Percentiles rank a stretch among this genome's conserved stretches.
Evolutionary conservation across 1,140 invertebrate genomes (phyloP).

Genomic region (Heliconius nattereri): DNA sequence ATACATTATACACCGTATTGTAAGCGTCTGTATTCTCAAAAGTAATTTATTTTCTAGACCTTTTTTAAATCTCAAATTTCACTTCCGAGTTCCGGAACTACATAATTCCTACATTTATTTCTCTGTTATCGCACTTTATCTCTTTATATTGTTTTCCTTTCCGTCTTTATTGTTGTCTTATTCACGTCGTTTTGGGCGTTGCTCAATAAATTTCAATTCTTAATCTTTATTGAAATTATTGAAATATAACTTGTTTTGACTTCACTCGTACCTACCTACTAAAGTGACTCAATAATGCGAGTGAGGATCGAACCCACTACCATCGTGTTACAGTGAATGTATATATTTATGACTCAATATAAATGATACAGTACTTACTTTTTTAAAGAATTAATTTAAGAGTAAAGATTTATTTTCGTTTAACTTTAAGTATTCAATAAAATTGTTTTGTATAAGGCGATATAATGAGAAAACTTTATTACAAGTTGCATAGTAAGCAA

Average conservation of each 20-base stretch:
- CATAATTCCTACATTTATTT: constrained; percentile 10
- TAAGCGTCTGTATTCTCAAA: not conserved
- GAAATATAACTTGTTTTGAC: constrained; percentile 1
- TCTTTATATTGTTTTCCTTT: constrained; percentile 8
- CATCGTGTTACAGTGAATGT: no score
- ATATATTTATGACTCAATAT: no score
- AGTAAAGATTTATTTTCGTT: not conserved
- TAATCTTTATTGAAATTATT: not conserved
- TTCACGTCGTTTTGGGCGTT: constrained; percentile 4
- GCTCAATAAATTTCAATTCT: constrained; percentile 4
- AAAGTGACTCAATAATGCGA: not conserved
- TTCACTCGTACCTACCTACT: not conserved
- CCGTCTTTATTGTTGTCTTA: constrained; percentile 6
- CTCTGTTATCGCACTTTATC: constrained; percentile 13
- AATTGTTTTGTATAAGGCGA: constrained; percentile 1
- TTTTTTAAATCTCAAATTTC: constrained; percentile 1
- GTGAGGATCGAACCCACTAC: not conserved
- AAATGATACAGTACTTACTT: no score
- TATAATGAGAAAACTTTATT: constrained; percentile 42
- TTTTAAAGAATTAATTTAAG: not conserved
- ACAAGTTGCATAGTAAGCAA: constrained; percentile 39
- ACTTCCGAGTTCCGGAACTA: constrained; percentile 12
- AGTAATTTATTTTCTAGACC: constrained; percentile 3
- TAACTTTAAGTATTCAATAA: constrained; percentile 11
- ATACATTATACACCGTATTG: not conserved